A percentile compares a stretch with the other conserved stretches of the same genome.
Conservation (phyloP, 2,888 invertebrate genomes). For the Zaprionus bogoriensis region DNA sequence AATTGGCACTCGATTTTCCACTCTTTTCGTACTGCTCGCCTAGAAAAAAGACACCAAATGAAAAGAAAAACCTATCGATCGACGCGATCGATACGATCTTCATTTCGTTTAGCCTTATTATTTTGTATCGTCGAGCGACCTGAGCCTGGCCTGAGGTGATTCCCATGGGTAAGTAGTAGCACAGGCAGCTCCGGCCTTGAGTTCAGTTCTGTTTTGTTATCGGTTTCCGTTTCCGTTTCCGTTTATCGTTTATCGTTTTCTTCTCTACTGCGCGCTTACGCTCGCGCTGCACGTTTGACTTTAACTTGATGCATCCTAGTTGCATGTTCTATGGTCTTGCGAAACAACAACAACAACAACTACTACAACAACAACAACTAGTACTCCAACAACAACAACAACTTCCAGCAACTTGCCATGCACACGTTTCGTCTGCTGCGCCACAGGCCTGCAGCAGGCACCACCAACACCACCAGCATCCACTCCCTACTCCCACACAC, state of each 20-base stretch:
- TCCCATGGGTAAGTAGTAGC: conserved; percentile 39
- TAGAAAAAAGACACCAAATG: conserved; percentile 4
- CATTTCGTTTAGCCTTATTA: conserved; percentile 41
- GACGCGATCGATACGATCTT: too few relatives aligned
- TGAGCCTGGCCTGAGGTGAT: not conserved
- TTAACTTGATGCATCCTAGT: conserved; percentile 62
- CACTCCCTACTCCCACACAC: not conserved
- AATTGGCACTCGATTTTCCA: conserved; percentile 52
- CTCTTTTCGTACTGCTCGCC: conserved; percentile 53
- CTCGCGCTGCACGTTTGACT: conserved; percentile 64
- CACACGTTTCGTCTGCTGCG: conserved; percentile 20
- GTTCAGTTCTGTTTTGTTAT: not conserved
- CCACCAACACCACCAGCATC: not conserved
- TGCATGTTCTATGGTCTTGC: conserved; percentile 60
- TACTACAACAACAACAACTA: conserved; percentile 24
- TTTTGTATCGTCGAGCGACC: conserved; percentile 11
- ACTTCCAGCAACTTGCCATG: conserved; percentile 14
- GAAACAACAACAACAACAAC: conserved; percentile 31
- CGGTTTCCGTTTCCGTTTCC: not conserved
- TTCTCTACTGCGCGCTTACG: conserved; percentile 1
- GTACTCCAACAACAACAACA: conserved; percentile 30
- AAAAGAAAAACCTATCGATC: too few relatives aligned
- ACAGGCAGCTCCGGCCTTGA: conserved; percentile 7
- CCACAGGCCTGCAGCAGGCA: too few relatives aligned
- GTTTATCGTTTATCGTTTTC: not conserved